A percentile compares a stretch with the other conserved stretches of the same genome.
phyloP scores from a whole-genome alignment of 2,888 invertebrate genomes.

The Papilio gigon region DNA sequence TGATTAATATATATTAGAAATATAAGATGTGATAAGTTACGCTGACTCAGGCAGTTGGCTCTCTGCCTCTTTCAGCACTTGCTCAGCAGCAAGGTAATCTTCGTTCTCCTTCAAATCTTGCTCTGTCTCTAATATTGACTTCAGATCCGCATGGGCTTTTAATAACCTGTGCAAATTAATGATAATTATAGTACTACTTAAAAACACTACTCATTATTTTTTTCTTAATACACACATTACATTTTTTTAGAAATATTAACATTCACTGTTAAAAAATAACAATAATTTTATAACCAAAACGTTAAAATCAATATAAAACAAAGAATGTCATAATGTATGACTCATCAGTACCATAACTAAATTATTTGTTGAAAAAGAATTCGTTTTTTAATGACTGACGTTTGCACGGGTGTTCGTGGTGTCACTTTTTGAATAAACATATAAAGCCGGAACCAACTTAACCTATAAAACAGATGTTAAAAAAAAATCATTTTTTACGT shows the following conservation, averaged over 20 bases:
- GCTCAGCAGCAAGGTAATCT: constrained; percentile 86
- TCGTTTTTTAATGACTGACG: too few species aligned
- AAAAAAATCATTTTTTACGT: not conserved
- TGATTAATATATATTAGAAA: constrained; percentile 55
- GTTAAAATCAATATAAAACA: not conserved
- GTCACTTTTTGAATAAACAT: too few species aligned
- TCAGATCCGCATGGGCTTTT: constrained; percentile 90
- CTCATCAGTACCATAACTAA: not conserved
- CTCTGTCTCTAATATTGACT: constrained; percentile 87
- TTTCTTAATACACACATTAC: too few species aligned
- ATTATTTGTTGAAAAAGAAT: not conserved
- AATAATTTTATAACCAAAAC: too few species aligned
- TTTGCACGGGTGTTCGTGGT: too few species aligned
- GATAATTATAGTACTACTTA: too few species aligned
- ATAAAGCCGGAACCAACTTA: constrained; percentile 18
- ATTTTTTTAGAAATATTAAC: too few species aligned
- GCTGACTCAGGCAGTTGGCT: constrained; percentile 76
- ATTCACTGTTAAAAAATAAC: too few species aligned
- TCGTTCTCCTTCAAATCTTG: constrained; percentile 88
- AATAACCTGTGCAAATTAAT: constrained; percentile 75
- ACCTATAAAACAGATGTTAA: constrained; percentile 37
- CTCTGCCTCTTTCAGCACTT: constrained; percentile 86
- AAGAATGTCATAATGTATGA: not conserved
- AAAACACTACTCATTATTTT: too few species aligned
- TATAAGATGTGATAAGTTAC: constrained; percentile 48